A percentile compares a stretch with the other conserved stretches of the same genome.
These are phyloP conservation scores for Octopus sinensis DNA, from an alignment of 1,140 invertebrate species.

Conservation along the genomic window DNA sequence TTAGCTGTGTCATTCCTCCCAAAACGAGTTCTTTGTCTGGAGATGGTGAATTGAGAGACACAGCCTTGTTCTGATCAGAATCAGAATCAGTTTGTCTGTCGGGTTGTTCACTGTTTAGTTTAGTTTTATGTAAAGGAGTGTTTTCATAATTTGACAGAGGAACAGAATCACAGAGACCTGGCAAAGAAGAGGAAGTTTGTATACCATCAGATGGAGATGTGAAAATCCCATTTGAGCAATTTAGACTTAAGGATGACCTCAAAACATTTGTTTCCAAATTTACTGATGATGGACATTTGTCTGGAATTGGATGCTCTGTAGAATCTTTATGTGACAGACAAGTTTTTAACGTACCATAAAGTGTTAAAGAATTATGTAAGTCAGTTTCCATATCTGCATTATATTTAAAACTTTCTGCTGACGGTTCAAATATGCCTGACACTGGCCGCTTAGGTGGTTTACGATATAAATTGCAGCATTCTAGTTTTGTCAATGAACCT, in stretches of 20 bases:
- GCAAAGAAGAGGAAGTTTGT: neutral
- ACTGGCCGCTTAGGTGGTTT: neutral
- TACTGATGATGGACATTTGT: neutral
- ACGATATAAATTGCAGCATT: neutral
- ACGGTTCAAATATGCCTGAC: slow-evolving; percentile 5
- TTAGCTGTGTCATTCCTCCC: neutral
- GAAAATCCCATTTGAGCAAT: neutral
- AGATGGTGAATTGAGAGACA: neutral
- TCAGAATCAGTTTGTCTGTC: neutral
- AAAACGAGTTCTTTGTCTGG: neutral
- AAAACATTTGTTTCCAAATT: neutral
- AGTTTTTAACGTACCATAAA: neutral
- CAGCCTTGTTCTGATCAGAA: neutral
- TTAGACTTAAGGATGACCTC: neutral
- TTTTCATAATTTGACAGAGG: neutral
- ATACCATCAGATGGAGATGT: neutral
- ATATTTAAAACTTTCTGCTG: neutral
- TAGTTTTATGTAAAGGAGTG: neutral
- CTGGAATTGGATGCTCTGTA: neutral
- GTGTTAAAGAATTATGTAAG: neutral
- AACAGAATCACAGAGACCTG: slow-evolving; percentile 1
- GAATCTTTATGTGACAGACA: neutral
- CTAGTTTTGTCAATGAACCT: neutral
- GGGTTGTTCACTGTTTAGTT: neutral
- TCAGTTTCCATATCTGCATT: neutral